Evolutionary conservation across 2,797 vertebrate genomes (phyloP).

Genomic region (Rhinichthys osculus): DNA sequence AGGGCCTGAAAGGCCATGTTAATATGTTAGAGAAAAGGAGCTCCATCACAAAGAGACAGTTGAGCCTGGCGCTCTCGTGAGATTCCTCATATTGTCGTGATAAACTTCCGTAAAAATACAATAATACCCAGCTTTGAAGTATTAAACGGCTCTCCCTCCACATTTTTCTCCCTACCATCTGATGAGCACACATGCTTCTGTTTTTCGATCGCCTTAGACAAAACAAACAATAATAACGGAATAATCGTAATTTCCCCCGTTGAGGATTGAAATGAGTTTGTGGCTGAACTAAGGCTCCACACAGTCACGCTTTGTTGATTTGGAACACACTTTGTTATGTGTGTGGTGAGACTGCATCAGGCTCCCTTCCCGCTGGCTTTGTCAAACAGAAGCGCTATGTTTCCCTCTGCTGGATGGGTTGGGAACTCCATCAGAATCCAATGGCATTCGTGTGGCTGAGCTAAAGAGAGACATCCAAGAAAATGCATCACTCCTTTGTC

Average conservation of each 20-base stretch:
- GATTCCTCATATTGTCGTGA: conserved; percentile 40
- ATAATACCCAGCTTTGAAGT: conserved; percentile 35
- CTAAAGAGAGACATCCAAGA: conserved; percentile 16
- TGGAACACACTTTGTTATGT: conserved; percentile 46
- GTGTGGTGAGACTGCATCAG: conserved; percentile 52
- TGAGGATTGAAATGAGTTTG: conserved; percentile 47
- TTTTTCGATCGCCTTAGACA: conserved; percentile 49
- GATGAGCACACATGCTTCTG: conserved; percentile 46
- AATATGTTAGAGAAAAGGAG: conserved; percentile 40
- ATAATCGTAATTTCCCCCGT: conserved; percentile 54
- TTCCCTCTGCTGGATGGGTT: conserved; percentile 77
- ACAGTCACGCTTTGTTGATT: conserved; percentile 51
- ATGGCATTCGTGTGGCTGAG: conserved; percentile 6
- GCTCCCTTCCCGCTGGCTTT: conserved; percentile 36
- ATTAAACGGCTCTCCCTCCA: conserved; percentile 26
- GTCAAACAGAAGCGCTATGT: conserved; percentile 67
- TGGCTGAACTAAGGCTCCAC: conserved; percentile 38
- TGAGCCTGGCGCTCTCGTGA: conserved; percentile 30
- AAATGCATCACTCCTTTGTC: conserved; percentile 41
- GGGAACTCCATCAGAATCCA: conserved; percentile 42
- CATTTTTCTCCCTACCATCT: conserved; percentile 30
- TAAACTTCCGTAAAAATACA: conserved; percentile 40
- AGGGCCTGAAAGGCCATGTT: conserved; percentile 52
- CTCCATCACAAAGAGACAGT: conserved; percentile 29
- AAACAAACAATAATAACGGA: conserved; percentile 55